These are phyloP conservation scores for Tetranychus truncatus DNA, from an alignment of 2,888 invertebrate species.

Conservation along the genomic window DNA sequence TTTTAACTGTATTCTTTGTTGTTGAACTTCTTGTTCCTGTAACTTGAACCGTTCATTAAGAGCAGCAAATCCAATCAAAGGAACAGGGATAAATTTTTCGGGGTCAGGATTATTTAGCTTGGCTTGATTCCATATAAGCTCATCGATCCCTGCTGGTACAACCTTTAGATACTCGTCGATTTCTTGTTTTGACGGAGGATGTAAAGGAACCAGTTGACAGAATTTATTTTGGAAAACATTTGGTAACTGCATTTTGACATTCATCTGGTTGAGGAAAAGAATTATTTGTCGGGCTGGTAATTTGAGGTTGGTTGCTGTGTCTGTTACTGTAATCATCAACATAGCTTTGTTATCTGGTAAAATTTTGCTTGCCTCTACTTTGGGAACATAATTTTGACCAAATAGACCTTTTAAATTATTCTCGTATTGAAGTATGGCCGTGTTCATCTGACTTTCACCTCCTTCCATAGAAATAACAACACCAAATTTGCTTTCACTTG, in stretches of 20 bases:
- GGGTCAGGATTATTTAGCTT: conserved; percentile 87
- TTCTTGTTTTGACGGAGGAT: conserved; percentile 34
- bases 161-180: conserved; percentile 69
- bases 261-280: conserved; percentile 19
- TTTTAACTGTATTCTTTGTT: conserved; percentile 61
- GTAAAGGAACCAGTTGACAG: conserved; percentile 19
- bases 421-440: conserved; percentile 20
- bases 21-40: conserved; percentile 47
- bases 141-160: conserved; percentile 75
- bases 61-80: conserved; percentile 67
- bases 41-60: conserved; percentile 55
- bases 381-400: conserved; percentile 13
- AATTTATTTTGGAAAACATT: conserved; percentile 19
- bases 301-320: conserved; percentile 18
- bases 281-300: conserved; percentile 18
- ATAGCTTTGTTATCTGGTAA: conserved; percentile 22
- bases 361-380: conserved; percentile 20
- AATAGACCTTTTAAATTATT: conserved; percentile 19
- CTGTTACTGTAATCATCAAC: conserved; percentile 18
- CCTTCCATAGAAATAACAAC: conserved; percentile 16
- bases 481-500: conserved; percentile 17
- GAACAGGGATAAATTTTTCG: conserved; percentile 70
- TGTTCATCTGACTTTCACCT: conserved; percentile 48
- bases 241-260: conserved; percentile 20
- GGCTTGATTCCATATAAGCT: conserved; percentile 84